Conservation (phyloP, 2,113 vertebrate genomes). For the Apodemus sylvaticus region DNA sequence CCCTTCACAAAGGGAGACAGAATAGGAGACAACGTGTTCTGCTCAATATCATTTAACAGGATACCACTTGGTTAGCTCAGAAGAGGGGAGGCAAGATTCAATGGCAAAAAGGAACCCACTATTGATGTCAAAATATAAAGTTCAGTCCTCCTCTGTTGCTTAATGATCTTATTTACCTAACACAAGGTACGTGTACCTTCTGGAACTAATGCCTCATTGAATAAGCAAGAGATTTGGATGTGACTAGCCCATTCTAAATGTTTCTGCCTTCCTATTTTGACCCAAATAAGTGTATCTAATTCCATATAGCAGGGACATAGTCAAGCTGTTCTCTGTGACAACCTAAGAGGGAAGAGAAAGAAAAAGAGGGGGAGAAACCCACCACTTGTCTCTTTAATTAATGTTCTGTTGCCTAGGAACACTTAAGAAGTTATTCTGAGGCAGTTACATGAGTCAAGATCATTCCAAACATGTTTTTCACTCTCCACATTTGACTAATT, state of each 20-base stretch:
- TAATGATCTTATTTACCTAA: not conserved
- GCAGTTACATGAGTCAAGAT: slow-evolving; percentile 66
- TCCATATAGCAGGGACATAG: not conserved
- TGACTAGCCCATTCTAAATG: not conserved
- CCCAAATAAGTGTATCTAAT: not conserved
- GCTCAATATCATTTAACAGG: not conserved
- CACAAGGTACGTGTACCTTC: not conserved
- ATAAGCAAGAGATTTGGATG: not conserved
- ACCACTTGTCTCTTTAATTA: slow-evolving; percentile 62
- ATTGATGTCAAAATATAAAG: slow-evolving; percentile 1
- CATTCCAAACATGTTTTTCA: slow-evolving; percentile 63
- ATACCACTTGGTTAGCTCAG: not conserved
- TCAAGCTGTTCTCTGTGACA: slow-evolving; percentile 21
- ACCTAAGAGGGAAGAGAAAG: not conserved
- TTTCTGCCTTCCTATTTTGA: not conserved
- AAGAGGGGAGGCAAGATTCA: not conserved
- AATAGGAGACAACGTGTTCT: not conserved
- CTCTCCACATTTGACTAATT: slow-evolving; percentile 61
- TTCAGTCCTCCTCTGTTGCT: not conserved
- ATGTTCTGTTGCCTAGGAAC: slow-evolving; percentile 75
- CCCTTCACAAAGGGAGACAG: not conserved
- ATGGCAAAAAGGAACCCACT: not conserved
- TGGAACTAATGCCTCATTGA: not conserved
- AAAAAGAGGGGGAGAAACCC: not conserved
- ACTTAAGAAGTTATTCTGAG: slow-evolving; percentile 63